Base-by-base conservation (phyloP, 2,888 invertebrate genomes). In the Lordiphosa fenestrarum region DNA sequence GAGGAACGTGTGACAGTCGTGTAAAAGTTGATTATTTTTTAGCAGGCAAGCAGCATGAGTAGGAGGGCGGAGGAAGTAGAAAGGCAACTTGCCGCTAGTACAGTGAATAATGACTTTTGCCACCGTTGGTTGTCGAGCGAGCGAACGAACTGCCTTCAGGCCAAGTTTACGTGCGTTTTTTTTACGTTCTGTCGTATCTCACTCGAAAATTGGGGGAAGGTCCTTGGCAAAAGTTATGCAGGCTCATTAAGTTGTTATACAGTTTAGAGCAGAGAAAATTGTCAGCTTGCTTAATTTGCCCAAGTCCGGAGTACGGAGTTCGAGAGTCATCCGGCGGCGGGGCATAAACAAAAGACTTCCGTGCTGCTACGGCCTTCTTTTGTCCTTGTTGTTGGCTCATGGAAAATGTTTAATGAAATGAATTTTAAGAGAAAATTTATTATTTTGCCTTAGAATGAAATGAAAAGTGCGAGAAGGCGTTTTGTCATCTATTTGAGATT, bases 221-320 rank as follows among this genome's bases (percentile, higher is more conserved):
- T 57, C 57, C 63, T 55, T 50, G 33, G 67, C 71, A 78, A 30
- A 81, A 84, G 72, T 85, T 85, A 86, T 84, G 80, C 86, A 78
- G 75, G 84, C 86, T 86, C 86, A 84, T 84, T 85, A 84, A 86
- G 81, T 84, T 82, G 81, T 82, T 82, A 84, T 80, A 83, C 81
- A 84, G 81, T 84, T 82, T 82, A 82, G 81, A 82, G 84, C 44
- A 64, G 57, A 62, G 75, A 84, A 83, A 85, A 85, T 85, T 83
- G 84, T 83, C 84, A 85, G 85, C 85, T 75, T 73, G 75, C 84
- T 83, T 85, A 83, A 82, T 82, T 82, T 82, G 81, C 68, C 51
- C 61, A 48, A 71, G 61, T 64, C 59, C 46, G 63, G 58, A 15
- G 19, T 7, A 6, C 40, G 12, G 39, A 23, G 25, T 33, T 19